A percentile compares a stretch with the other conserved stretches of the same genome.
phyloP scores from a whole-genome alignment of 2,113 vertebrate genomes.

The Nothocercus julius region DNA sequence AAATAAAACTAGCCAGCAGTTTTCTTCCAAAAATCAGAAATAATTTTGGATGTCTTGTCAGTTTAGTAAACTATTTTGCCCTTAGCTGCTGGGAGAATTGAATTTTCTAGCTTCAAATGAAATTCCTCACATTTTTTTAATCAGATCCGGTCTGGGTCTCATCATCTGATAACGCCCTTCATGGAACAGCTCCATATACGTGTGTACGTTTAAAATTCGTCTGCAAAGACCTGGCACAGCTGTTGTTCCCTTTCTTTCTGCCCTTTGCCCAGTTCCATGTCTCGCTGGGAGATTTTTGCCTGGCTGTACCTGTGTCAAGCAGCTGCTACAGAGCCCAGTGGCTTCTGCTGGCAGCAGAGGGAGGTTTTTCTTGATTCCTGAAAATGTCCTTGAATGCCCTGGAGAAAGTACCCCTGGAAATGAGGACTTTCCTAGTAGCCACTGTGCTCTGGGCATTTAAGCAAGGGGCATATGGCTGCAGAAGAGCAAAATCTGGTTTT shows the following conservation, averaged over 20 bases:
- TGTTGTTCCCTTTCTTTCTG: not conserved
- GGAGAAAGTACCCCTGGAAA: not conserved
- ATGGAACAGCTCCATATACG: not conserved
- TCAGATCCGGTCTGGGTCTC: not conserved
- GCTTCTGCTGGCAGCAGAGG: not conserved
- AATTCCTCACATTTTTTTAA: not conserved
- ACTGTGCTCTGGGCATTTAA: not conserved
- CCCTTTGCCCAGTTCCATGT: not conserved
- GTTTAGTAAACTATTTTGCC: slow-evolving; percentile 25
- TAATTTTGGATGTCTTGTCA: slow-evolving; percentile 45
- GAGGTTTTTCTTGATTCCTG: not conserved
- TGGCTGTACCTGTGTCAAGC: no score
- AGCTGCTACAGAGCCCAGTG: no score
- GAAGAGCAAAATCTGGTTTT: not conserved
- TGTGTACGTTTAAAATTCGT: not conserved
- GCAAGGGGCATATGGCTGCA: not conserved
- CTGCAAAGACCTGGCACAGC: not conserved
- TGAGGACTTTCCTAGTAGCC: not conserved
- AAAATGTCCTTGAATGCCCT: not conserved
- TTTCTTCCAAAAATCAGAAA: slow-evolving; percentile 40
- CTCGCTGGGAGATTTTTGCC: not conserved
- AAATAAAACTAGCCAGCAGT: slow-evolving; percentile 36
- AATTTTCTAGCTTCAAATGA: slow-evolving; percentile 13
- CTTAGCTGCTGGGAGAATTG: slow-evolving; percentile 21
- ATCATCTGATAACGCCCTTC: not conserved